A percentile compares a stretch with the other conserved stretches of the same genome.
Conservation (phyloP, 2,797 vertebrate species). For the Hydrolagus colliei region DNA sequence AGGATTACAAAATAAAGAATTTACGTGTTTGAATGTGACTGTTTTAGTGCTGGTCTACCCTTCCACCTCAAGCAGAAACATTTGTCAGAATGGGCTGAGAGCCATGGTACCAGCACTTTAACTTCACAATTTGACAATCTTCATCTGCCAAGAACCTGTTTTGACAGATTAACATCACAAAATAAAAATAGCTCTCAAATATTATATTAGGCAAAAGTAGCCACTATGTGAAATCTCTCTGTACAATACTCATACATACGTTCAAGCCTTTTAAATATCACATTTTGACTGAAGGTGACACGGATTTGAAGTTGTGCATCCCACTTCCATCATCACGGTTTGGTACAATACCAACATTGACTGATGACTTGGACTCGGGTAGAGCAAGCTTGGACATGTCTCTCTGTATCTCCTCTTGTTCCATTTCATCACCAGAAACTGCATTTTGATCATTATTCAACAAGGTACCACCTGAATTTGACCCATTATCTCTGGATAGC, state of each 20-base stretch:
- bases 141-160: background rate
- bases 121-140: slow-evolving; percentile 10
- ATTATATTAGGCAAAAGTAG: background rate
- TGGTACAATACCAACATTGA: slow-evolving; percentile 39
- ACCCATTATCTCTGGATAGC: background rate
- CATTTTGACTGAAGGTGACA: slow-evolving; percentile 49
- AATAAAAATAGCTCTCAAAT: background rate
- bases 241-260: background rate
- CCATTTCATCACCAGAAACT: slow-evolving; percentile 61
- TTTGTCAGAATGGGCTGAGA: background rate
- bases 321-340: slow-evolving; percentile 37
- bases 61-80: background rate
- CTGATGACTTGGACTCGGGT: slow-evolving; percentile 38
- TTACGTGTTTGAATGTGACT: background rate
- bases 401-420: slow-evolving; percentile 59
- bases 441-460: slow-evolving; percentile 38
- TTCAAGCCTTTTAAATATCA: slow-evolving; percentile 46
- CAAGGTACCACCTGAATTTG: slow-evolving; percentile 36
- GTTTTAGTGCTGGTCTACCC: slow-evolving; percentile 6
- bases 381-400: slow-evolving; percentile 33
- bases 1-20: background rate
- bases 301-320: slow-evolving; percentile 46
- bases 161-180: background rate
- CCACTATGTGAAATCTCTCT: background rate
- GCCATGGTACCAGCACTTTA: slow-evolving; percentile 3